Evolutionary conservation across 2,797 vertebrate species (phyloP).

Genomic region (Peromyscus eremicus): DNA sequence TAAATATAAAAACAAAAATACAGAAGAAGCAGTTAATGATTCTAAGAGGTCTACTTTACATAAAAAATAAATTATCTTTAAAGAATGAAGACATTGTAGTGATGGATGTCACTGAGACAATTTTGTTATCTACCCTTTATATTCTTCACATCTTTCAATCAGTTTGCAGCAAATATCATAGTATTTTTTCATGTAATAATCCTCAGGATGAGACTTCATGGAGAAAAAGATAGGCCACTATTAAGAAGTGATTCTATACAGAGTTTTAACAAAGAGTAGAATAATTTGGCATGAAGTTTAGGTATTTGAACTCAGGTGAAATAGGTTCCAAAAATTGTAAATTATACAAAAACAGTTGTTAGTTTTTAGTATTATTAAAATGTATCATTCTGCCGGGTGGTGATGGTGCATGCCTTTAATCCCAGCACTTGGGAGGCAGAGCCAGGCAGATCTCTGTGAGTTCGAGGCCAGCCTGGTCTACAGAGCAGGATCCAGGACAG

Average conservation of each 20-base stretch:
- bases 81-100: constrained; percentile 42
- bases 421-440: too few relatives aligned
- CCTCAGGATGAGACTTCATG: constrained; percentile 43
- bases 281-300: constrained; percentile 6
- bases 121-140: neutral
- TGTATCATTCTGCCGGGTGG: neutral
- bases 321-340: neutral
- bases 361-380: constrained; percentile 57
- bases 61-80: constrained; percentile 35
- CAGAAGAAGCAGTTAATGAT: constrained; percentile 33
- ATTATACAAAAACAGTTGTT: constrained; percentile 6
- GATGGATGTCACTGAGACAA: neutral
- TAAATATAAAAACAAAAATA: constrained; percentile 34
- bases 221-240: constrained; percentile 28
- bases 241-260: constrained; percentile 61
- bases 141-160: neutral
- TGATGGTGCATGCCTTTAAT: too few relatives aligned
- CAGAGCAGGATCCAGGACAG: too few relatives aligned
- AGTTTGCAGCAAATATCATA: constrained; percentile 33
- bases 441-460: too few relatives aligned
- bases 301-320: constrained; percentile 15
- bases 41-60: neutral
- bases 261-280: constrained; percentile 19
- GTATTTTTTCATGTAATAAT: constrained; percentile 37
- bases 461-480: too few relatives aligned